Conservation (phyloP, 2,888 invertebrate genomes). For the Sinhomidia bicolor region DNA sequence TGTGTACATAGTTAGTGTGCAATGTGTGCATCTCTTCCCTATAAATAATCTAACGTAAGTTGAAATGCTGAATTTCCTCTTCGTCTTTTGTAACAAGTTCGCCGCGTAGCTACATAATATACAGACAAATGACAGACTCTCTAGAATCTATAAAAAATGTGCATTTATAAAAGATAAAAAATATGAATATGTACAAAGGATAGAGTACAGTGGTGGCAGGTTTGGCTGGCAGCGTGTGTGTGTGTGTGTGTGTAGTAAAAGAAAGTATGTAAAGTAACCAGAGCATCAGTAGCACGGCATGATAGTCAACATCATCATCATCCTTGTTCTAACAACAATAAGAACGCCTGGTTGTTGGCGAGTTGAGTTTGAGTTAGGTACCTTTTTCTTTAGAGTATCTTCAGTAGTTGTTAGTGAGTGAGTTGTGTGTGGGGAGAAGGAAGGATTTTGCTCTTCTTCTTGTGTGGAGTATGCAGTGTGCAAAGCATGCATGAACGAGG, state of each 20-base stretch:
- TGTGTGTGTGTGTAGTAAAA: too few species aligned
- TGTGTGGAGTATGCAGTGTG: slow-evolving; percentile 12
- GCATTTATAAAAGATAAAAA: not conserved
- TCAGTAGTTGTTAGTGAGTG: not conserved
- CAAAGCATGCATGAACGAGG: not conserved
- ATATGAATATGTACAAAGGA: slow-evolving; percentile 21
- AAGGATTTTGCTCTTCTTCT: not conserved
- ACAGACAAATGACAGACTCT: too few species aligned
- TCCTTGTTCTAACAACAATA: slow-evolving; percentile 15
- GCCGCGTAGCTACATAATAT: not conserved
- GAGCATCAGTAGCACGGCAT: not conserved
- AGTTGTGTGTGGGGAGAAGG: not conserved
- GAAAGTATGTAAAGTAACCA: not conserved
- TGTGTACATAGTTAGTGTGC: not conserved
- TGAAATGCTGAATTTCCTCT: slow-evolving; percentile 53
- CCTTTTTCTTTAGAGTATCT: slow-evolving; percentile 54
- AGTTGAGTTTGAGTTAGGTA: slow-evolving; percentile 38
- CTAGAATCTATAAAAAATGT: not conserved
- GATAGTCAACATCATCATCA: not conserved
- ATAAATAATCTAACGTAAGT: slow-evolving; percentile 14
- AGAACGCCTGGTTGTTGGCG: slow-evolving; percentile 17
- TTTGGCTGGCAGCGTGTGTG: too few species aligned
- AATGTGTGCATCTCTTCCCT: not conserved
- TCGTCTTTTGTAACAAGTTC: slow-evolving; percentile 25
- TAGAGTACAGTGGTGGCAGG: not conserved